A percentile compares a stretch with the other conserved stretches of the same genome.
These are phyloP conservation scores for Xestia rhomboidea DNA, from an alignment of 2,888 invertebrate genomes.

Conservation along the genomic window DNA sequence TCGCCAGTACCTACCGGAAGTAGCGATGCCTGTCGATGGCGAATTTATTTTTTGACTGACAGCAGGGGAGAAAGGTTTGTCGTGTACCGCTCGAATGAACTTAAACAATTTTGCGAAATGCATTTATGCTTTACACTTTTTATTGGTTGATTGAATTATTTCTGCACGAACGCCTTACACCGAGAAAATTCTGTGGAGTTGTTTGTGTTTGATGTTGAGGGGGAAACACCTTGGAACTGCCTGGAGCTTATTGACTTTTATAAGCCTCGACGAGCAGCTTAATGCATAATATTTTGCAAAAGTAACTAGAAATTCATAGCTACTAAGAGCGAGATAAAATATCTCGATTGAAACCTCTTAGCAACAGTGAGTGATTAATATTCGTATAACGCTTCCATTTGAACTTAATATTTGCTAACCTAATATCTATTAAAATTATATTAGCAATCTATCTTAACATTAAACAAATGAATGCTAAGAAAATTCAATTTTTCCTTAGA, in stretches of 20 bases:
- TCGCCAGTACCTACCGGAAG: conserved; percentile 78
- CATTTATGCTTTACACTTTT: conserved; percentile 56
- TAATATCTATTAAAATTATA: background rate
- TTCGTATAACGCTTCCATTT: background rate
- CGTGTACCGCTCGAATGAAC: conserved; percentile 55
- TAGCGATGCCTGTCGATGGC: conserved; percentile 69
- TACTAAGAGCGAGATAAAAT: background rate
- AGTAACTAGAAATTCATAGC: background rate
- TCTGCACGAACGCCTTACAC: conserved; percentile 23
- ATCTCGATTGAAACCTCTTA: background rate
- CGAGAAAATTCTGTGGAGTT: background rate
- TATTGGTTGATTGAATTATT: conserved; percentile 52
- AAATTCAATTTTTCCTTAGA: conserved; percentile 6
- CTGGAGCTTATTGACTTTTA: conserved; percentile 29
- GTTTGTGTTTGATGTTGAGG: conserved; percentile 30
- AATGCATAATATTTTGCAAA: conserved; percentile 8
- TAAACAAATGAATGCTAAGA: conserved; percentile 8
- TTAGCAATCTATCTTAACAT: conserved; percentile 8
- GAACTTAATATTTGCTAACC: conserved; percentile 5
- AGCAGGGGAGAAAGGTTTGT: conserved; percentile 61
- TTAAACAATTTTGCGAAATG: conserved; percentile 65
- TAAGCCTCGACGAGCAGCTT: conserved; percentile 1
- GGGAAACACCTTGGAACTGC: conserved; percentile 6
- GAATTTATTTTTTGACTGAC: conserved; percentile 75
- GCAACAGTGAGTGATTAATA: background rate